A percentile compares a stretch with the other conserved stretches of the same genome.
Evolutionary conservation across 2,113 vertebrate genomes (phyloP).

Genomic region (Tenrec ecaudatus): DNA sequence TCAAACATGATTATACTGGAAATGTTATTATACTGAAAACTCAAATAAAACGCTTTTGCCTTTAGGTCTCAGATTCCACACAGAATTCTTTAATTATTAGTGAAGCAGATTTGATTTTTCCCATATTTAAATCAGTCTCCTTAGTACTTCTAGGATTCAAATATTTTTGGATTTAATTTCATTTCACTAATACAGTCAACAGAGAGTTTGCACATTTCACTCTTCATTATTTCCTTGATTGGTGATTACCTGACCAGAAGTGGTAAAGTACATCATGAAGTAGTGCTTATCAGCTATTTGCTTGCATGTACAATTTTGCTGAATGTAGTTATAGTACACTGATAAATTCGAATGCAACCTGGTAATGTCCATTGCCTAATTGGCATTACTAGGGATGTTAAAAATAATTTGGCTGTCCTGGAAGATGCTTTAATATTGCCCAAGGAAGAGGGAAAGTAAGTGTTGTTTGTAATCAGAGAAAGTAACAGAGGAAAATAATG

Average conservation of each 20-base stretch:
- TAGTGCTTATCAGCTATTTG: neutral
- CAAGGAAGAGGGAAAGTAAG: neutral
- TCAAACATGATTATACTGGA: conserved; percentile 80
- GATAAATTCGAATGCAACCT: conserved; percentile 11
- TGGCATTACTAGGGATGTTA: neutral
- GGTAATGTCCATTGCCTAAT: neutral
- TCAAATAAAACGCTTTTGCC: conserved; percentile 72
- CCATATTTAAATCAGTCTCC: conserved; percentile 65
- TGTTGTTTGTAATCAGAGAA: neutral
- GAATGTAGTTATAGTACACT: neutral
- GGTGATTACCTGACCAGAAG: conserved; percentile 7
- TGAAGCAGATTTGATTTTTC: conserved; percentile 60
- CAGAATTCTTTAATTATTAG: conserved; percentile 76
- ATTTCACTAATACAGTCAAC: conserved; percentile 47
- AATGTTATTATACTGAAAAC: conserved; percentile 71
- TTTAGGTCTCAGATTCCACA: conserved; percentile 75
- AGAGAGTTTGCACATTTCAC: conserved; percentile 32
- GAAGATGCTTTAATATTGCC: conserved; percentile 36
- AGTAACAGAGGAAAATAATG: neutral
- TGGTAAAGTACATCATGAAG: neutral
- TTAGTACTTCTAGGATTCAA: conserved; percentile 42
- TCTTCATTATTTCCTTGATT: conserved; percentile 46
- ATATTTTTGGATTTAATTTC: conserved; percentile 70
- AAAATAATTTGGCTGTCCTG: neutral
- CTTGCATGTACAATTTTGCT: neutral